Evolutionary conservation across 2,113 vertebrate species (phyloP).

Genomic region (Calyptommatus sinebrachiatus): DNA sequence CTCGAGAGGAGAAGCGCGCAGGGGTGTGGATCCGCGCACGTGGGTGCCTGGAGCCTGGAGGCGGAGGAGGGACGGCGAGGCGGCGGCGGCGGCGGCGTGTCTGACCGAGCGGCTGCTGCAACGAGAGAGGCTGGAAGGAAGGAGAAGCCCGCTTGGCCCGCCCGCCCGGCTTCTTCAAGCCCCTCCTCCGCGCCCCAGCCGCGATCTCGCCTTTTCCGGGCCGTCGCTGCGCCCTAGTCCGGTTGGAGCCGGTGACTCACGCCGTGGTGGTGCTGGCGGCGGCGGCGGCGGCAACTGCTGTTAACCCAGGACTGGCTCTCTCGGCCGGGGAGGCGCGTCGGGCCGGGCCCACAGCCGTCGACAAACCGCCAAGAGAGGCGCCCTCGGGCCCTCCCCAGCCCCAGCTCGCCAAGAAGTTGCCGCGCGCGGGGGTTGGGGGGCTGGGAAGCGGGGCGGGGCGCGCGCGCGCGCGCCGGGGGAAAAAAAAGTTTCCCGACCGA

Average conservation of each 20-base stretch:
- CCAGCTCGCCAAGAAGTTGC: not conserved
- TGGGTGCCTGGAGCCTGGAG: too few relatives aligned
- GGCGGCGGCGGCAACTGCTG: not conserved
- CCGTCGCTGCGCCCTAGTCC: not conserved
- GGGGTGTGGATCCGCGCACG: too few relatives aligned
- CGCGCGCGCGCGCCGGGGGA: not conserved
- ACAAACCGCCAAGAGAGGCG: not conserved
- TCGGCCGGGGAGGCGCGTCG: not conserved
- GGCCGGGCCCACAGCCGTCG: not conserved
- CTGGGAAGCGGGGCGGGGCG: not conserved
- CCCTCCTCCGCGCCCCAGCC: not conserved
- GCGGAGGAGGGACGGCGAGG: too few relatives aligned
- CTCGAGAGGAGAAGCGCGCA: not conserved
- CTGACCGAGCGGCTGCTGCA: too few relatives aligned
- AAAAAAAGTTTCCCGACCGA: not conserved
- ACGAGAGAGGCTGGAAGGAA: too few relatives aligned
- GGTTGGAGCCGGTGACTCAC: conserved; percentile 32
- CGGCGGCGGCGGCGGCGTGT: too few relatives aligned
- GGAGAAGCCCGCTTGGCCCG: too few relatives aligned
- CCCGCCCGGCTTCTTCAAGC: not conserved
- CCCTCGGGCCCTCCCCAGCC: not conserved
- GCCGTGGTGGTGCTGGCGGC: too few relatives aligned
- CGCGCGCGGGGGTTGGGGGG: not conserved
- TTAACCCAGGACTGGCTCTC: not conserved
- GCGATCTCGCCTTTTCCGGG: not conserved